Conservation (phyloP, 2,113 vertebrate species). For the Sterna hirundo region DNA sequence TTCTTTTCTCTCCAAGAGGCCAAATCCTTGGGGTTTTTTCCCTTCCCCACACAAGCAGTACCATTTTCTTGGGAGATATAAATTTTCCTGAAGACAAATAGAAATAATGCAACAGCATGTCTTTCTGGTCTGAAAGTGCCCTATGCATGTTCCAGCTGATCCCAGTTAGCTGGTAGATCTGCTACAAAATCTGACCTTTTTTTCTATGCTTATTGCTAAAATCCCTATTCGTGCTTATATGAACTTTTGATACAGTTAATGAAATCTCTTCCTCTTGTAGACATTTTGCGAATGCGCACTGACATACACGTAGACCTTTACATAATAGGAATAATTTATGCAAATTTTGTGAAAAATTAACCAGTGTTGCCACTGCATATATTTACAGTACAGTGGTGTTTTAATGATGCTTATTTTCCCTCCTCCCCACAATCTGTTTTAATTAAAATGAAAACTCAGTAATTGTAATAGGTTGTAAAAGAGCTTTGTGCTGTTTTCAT, state of each 20-base stretch:
- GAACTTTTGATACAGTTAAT: background rate
- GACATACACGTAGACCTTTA: background rate
- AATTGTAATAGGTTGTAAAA: background rate
- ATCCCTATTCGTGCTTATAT: background rate
- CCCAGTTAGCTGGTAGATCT: background rate
- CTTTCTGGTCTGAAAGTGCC: background rate
- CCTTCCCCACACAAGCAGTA: background rate
- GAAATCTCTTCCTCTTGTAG: background rate
- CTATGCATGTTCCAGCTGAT: background rate
- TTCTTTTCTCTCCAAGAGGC: background rate
- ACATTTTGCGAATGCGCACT: background rate
- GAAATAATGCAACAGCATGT: background rate
- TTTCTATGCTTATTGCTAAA: background rate
- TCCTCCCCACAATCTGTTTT: background rate
- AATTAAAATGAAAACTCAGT: background rate
- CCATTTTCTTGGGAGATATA: background rate
- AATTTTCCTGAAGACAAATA: background rate
- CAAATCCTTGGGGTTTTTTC: fast-evolving
- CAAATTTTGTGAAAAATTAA: background rate
- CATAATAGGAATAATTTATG: background rate
- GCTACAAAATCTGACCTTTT: background rate
- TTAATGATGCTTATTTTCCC: background rate
- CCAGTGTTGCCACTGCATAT: background rate
- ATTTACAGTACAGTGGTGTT: background rate
- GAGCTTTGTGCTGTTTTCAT: background rate